Conservation (phyloP, 1,140 invertebrate species). For the Tetraneura akinire region DNA sequence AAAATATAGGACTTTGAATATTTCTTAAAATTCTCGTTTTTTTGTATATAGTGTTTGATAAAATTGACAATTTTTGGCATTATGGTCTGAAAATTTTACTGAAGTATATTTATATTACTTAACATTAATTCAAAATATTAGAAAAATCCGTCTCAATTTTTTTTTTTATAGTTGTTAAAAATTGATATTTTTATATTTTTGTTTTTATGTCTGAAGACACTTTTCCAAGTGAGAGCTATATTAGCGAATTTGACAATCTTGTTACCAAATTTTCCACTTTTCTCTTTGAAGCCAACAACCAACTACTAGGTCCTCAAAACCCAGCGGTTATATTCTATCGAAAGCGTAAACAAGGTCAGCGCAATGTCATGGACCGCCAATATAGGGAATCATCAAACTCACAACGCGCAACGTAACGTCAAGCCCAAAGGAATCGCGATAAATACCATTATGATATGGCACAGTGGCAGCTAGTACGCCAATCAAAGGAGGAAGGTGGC, state of each 20-base stretch:
- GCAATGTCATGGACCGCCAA: neutral
- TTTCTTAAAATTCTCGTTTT: too few species aligned
- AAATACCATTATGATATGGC: conserved; percentile 3
- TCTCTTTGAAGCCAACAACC: neutral
- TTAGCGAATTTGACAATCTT: neutral
- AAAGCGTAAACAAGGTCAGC: neutral
- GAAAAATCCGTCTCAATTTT: too few species aligned
- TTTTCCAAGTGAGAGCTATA: neutral
- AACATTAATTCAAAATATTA: too few species aligned
- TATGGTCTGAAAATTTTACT: too few species aligned
- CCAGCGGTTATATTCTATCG: neutral
- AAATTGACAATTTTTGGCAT: too few species aligned
- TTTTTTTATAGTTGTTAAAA: too few species aligned
- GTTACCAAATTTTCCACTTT: neutral
- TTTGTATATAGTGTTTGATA: too few species aligned
- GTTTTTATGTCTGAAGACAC: too few species aligned
- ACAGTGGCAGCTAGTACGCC: conserved; percentile 18
- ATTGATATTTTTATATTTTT: too few species aligned
- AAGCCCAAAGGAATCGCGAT: neutral
- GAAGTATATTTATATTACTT: too few species aligned
- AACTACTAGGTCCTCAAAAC: neutral
- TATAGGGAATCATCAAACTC: conserved; percentile 17
- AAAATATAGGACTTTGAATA: too few species aligned
- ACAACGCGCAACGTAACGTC: neutral
- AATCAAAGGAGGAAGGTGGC: conserved; percentile 9